Evolutionary conservation across 2,113 vertebrate species (phyloP), one percentile per base, ranked within the genome.

Genomic region (Hemiscyllium ocellatum): DNA sequence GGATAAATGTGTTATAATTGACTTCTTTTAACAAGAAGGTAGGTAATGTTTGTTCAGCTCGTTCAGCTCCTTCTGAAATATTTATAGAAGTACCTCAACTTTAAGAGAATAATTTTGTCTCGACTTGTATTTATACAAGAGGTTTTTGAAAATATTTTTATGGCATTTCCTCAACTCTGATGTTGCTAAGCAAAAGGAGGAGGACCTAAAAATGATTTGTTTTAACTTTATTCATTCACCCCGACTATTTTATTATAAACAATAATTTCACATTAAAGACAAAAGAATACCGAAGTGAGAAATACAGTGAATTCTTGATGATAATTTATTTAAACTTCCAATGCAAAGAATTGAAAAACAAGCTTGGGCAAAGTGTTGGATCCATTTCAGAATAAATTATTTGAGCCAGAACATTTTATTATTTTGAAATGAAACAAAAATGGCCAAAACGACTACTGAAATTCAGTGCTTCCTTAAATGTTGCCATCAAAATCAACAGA

Each of bases 21-120:
- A 66, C 66, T 93, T 93, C 33, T 93, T 93, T 93, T 66, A 20
- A 93, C 61, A 93, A 93, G 87, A 37, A n/a, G n/a, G 89, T 93
- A 37, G 89, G 89, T 37, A 66, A 66, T 93, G 37, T 66, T 66
- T 93, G 20, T 37, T 37, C 89, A 93, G 89, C 61, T 93, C 89
- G 37, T 33, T 37, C 66, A 61, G 89, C 89, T 37, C 89, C 89
- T 93, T 93, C 61, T 93, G n/a, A 66, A 93, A 93, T 93, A 93
- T 66, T 93, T 93, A 37, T n/a, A 93, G 61, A 93, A 37, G 20
- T 65, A 93, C 65, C 20, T 93, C 89, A 68, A 68, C 61, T 93
- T 93, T 93, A 66, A 93, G 61, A 68, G 4, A 42, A 20, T 65
- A 66, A 93, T 66, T 93, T 17, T 68, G 89, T 93, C 29, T 66